phyloP scores from a whole-genome alignment of 1,140 invertebrate species.

The Leptinotarsa defecta region DNA sequence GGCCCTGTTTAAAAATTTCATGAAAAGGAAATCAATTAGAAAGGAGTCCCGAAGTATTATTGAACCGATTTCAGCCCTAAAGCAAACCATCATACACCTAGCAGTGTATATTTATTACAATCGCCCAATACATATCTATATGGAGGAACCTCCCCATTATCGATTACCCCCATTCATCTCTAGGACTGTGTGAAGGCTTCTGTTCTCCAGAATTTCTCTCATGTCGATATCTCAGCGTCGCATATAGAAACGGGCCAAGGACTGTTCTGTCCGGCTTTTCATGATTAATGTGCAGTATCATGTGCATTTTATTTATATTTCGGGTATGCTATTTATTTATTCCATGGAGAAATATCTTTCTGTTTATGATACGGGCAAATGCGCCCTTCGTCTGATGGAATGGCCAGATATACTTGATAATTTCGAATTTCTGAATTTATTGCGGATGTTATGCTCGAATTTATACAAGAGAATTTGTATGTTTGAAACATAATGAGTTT shows the following conservation, averaged over 20 bases:
- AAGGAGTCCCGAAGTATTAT: no score
- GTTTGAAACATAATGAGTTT: background rate
- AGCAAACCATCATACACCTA: no score
- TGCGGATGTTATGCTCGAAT: slow-evolving; percentile 9
- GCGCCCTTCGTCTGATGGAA: slow-evolving; percentile 2
- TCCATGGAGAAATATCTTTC: slow-evolving; percentile 25
- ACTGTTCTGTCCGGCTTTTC: slow-evolving; percentile 1
- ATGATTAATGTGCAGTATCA: slow-evolving; percentile 19
- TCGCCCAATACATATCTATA: no score
- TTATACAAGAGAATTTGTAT: background rate
- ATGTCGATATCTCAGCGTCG: background rate
- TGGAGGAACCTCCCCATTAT: background rate
- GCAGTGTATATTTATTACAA: no score
- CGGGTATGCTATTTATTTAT: slow-evolving; percentile 15
- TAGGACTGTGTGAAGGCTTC: background rate
- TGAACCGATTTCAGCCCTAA: no score
- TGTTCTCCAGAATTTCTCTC: background rate
- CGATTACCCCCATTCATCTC: background rate
- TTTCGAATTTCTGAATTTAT: slow-evolving; percentile 20
- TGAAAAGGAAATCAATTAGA: no score
- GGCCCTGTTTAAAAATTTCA: no score
- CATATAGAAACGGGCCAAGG: slow-evolving; percentile 14
- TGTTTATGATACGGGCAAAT: slow-evolving; percentile 25
- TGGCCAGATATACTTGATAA: slow-evolving; percentile 21
- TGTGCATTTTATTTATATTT: slow-evolving; percentile 19